Evolutionary conservation across 2,888 invertebrate species (phyloP).

Genomic region (Orthosia cruda): DNA sequence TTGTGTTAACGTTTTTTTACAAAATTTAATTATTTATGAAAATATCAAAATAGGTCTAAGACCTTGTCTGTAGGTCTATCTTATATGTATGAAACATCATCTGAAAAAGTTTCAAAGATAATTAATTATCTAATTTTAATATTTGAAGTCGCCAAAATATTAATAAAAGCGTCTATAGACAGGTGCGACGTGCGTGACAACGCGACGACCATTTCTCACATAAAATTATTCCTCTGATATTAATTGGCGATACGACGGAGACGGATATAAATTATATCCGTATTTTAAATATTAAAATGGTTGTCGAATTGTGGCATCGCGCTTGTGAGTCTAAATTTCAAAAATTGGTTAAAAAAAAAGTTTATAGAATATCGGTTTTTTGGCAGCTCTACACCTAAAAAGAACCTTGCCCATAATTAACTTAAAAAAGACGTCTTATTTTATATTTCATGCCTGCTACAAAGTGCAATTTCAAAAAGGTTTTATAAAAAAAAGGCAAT

Average conservation of each 20-base stretch:
- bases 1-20: background rate
- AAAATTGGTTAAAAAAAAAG: background rate
- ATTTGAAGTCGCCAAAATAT: background rate
- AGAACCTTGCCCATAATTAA: background rate
- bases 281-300: no score
- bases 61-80: background rate
- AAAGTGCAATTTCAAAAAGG: conserved; percentile 19
- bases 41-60: background rate
- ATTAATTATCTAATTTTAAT: background rate
- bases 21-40: background rate
- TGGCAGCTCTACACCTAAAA: conserved; percentile 27
- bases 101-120: no score
- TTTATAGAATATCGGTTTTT: background rate
- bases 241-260: no score
- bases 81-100: no score
- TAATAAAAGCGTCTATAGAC: background rate
- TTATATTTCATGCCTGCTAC: background rate
- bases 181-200: background rate
- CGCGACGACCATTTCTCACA: background rate
- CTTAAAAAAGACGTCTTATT: background rate
- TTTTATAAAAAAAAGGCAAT: background rate
- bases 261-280: no score
- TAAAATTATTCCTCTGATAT: background rate
- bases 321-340: background rate
- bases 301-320: background rate